Percentiles rank a stretch among this genome's conserved stretches.
Conservation (phyloP, 2,888 invertebrate species). For the Drosophila eohydei region DNA sequence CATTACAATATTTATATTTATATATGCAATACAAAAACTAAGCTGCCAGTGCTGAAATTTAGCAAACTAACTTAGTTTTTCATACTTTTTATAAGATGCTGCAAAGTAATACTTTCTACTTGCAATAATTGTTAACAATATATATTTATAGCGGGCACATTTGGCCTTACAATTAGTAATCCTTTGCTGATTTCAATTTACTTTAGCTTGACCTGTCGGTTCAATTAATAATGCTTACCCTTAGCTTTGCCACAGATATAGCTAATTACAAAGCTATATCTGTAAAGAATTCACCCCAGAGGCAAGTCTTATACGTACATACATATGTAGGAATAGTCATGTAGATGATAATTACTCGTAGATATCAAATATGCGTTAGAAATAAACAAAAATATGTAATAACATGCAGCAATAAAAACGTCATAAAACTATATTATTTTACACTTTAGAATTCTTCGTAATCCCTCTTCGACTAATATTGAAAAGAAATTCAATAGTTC, state of each 20-base stretch:
- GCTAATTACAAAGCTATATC: constrained; percentile 28
- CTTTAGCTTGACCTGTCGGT: constrained; percentile 66
- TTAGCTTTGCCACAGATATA: constrained; percentile 50
- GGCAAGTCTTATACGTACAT: constrained; percentile 27
- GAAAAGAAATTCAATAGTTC: constrained; percentile 13
- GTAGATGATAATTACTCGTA: constrained; percentile 14
- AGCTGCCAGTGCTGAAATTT: constrained; percentile 33
- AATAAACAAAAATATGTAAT: constrained; percentile 42
- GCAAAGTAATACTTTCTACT: constrained; percentile 19
- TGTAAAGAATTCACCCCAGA: constrained; percentile 23
- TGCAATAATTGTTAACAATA: constrained; percentile 26
- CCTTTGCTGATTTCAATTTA: constrained; percentile 46
- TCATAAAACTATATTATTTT: constrained; percentile 34
- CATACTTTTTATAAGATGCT: constrained; percentile 34
- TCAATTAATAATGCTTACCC: constrained; percentile 24
- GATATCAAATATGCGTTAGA: constrained; percentile 45
- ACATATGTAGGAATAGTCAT: constrained; percentile 17
- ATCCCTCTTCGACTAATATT: neutral
- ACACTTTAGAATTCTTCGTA: neutral
- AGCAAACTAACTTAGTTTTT: constrained; percentile 33
- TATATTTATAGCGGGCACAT: constrained; percentile 22
- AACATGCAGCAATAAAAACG: constrained; percentile 47
- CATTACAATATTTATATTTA: too few relatives aligned
- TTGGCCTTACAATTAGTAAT: constrained; percentile 24
- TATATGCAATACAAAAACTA: constrained; percentile 20